Base-by-base conservation (phyloP, 1,140 invertebrate genomes). In the Acromyrmex heyeri region DNA sequence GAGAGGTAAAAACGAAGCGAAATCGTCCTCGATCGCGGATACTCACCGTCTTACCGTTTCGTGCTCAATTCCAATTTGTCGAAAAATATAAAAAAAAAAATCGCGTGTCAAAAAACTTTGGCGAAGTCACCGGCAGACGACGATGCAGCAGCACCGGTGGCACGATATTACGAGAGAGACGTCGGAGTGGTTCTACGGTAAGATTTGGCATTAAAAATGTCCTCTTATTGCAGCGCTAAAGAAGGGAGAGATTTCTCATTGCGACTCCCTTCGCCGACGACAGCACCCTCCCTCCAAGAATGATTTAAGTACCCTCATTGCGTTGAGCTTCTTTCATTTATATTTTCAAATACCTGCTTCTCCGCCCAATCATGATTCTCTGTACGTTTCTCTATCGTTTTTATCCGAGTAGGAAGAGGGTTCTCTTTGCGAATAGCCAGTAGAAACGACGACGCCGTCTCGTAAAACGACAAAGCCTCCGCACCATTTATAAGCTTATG, bases 311-410 rank as follows among this genome's bases (percentile, higher is more conserved):
- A 55, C 34, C 65, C 14, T 76, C 21, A 34, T 87, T 72, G 30
- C 48, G 21, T 21, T 30, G 75, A 83, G 70, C 87, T 88, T 77
- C 78, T 85, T 44, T 87, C 50, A 6, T 24, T 69, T 50, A 64
- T 77, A 38, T 62, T 85, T 81, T 73, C 78, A 27, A 87, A 87
- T 88, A 61, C 50, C n/a, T 14, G 14, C 73, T 55, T 27, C 72
- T 12, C 0, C 48, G 1, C 0, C 55, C 6, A 6, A 18, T 14
- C 24, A 10, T 44, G 4, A 30, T n/a, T 53, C 18, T 57, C 21
- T 24, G 10, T 18, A 7, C 34, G 44, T 78, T 78, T 65, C 8
- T 24, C 14, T 27, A 2, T 2, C n/a, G 7, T 50, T 50, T 61
- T 44, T 73, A 38, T 12, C 10, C 24, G 34, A 21, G 12, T 12